These are phyloP conservation scores for Pseudolaguvia tuberculata DNA, from an alignment of 2,113 vertebrate genomes.

Conservation along the genomic window DNA sequence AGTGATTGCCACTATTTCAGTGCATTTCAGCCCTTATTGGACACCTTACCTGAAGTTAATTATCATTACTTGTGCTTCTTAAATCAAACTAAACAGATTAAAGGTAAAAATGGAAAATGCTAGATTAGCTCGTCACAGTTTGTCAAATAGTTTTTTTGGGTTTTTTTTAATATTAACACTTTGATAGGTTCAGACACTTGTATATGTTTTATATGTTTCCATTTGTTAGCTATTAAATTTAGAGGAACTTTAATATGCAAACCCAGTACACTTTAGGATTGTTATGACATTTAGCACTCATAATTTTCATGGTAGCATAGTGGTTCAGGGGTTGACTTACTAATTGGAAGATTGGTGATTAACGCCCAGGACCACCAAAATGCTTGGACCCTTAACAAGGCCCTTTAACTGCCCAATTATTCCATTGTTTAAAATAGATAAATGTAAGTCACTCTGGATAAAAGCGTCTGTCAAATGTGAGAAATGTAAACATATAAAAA, in stretches of 20 bases:
- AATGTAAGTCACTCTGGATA: too few relatives aligned
- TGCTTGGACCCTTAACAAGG: too few relatives aligned
- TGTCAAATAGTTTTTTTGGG: too few relatives aligned
- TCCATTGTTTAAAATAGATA: too few relatives aligned
- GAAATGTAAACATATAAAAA: too few relatives aligned
- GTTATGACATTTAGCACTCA: neutral
- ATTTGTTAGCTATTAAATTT: neutral
- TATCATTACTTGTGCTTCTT: neutral
- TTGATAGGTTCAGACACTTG: neutral
- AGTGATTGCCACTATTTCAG: slow-evolving; percentile 16
- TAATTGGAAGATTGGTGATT: too few relatives aligned
- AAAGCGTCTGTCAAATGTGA: too few relatives aligned
- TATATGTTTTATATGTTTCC: neutral
- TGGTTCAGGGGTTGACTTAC: too few relatives aligned
- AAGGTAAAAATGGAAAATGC: neutral
- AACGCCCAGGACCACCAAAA: too few relatives aligned
- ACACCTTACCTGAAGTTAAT: neutral
- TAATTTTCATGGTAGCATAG: neutral
- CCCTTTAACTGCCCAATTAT: too few relatives aligned
- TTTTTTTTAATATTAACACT: too few relatives aligned
- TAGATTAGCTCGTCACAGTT: neutral
- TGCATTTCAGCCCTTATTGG: slow-evolving; percentile 3
- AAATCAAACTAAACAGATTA: neutral
- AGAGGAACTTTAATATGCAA: neutral
- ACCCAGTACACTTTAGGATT: neutral